A percentile compares a stretch with the other conserved stretches of the same genome.
Evolutionary conservation across 2,113 vertebrate genomes (phyloP).

Genomic region (Hassar affinis): DNA sequence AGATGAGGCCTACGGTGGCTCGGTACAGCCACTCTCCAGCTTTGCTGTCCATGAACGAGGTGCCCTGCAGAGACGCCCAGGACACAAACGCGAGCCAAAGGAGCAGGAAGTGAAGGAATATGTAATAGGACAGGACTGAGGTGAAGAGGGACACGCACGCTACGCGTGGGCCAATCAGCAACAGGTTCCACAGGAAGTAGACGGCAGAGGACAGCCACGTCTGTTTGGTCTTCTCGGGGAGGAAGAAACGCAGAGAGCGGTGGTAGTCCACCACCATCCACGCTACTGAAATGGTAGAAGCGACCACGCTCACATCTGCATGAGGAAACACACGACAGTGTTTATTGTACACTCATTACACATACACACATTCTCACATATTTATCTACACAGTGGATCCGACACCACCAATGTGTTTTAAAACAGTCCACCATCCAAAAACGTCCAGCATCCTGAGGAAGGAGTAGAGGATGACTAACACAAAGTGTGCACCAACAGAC

Average conservation of each 20-base stretch:
- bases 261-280: constrained; percentile 96
- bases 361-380: not conserved
- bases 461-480: no score
- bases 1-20: constrained; percentile 79
- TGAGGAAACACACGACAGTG: not conserved
- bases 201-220: constrained; percentile 68
- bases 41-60: constrained; percentile 80
- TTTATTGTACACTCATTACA: not conserved
- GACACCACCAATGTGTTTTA: no score
- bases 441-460: no score
- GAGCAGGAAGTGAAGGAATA: constrained; percentile 75
- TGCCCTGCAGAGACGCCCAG: constrained; percentile 84
- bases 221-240: constrained; percentile 78
- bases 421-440: no score
- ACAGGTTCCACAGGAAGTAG: constrained; percentile 93
- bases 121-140: constrained; percentile 69
- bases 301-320: constrained; percentile 79
- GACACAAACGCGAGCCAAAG: constrained; percentile 78
- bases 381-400: not conserved
- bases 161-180: constrained; percentile 84
- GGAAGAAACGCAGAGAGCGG: constrained; percentile 84
- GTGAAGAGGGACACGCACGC: constrained; percentile 79
- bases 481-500: no score
- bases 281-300: constrained; percentile 79
- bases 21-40: constrained; percentile 85